Evolutionary conservation across 2,888 invertebrate species (phyloP).

Genomic region (Spisula subtruncata): DNA sequence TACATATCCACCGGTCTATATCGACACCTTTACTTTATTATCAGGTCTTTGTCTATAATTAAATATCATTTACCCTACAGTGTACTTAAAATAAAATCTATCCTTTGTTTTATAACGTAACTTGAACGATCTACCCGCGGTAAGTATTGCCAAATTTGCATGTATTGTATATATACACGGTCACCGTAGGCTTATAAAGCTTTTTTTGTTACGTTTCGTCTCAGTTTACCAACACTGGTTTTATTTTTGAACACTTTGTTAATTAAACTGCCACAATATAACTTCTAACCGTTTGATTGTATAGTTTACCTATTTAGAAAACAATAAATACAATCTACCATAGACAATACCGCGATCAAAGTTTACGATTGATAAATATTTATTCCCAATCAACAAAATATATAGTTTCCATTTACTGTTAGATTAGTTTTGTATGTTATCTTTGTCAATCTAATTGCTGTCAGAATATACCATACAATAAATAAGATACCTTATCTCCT

Average conservation of each 20-base stretch:
- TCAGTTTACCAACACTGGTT: background rate
- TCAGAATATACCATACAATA: background rate
- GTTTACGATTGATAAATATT: background rate
- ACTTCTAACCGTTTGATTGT: background rate
- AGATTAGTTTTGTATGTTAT: background rate
- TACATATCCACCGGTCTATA: background rate
- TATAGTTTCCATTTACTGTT: background rate
- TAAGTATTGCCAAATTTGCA: background rate
- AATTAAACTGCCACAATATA: background rate
- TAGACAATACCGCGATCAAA: background rate
- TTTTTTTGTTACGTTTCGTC: background rate
- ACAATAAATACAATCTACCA: background rate
- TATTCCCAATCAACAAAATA: background rate
- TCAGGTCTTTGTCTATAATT: background rate
- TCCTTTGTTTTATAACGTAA: background rate
- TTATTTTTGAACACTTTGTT: background rate
- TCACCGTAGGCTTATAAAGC: background rate
- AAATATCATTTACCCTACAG: background rate
- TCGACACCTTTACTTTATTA: background rate
- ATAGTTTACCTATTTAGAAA: background rate
- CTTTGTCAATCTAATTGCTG: constrained; percentile 9
- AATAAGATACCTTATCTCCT: background rate
- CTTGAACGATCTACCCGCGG: background rate
- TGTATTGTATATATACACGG: background rate
- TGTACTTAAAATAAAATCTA: background rate